These are phyloP conservation scores for Philaenus spumarius DNA, from an alignment of 1,140 invertebrate species.

Conservation along the genomic window DNA sequence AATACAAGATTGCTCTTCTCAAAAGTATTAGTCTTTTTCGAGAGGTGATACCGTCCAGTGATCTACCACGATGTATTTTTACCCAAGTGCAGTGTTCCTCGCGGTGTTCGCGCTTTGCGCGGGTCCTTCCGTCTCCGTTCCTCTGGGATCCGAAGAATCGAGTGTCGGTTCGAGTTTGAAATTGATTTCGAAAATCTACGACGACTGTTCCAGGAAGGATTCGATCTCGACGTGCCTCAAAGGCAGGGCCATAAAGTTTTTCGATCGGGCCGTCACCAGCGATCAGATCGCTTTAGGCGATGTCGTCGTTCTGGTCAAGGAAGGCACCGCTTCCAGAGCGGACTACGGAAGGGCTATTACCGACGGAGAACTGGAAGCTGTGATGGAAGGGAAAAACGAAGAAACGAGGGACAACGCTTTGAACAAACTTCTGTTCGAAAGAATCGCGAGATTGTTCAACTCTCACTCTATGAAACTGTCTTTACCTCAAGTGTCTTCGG, in stretches of 20 bases:
- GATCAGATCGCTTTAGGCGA: conserved; percentile 37
- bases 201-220: conserved; percentile 52
- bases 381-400: conserved; percentile 50
- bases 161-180: conserved; percentile 3
- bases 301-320: conserved; percentile 53
- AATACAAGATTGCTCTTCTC: background rate
- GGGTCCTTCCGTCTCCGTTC: background rate
- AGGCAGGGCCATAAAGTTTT: conserved; percentile 60
- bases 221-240: conserved; percentile 63
- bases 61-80: too few relatives aligned
- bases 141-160: background rate
- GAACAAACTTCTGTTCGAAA: conserved; percentile 60
- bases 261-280: conserved; percentile 47
- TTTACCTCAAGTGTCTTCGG: conserved; percentile 58
- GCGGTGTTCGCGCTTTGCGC: conserved; percentile 18
- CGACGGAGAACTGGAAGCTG: conserved; percentile 58
- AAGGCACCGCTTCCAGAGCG: conserved; percentile 51
- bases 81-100: conserved; percentile 14
- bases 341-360: conserved; percentile 38
- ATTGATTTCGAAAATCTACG: conserved; percentile 53
- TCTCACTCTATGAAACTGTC: conserved; percentile 66
- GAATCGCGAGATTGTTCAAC: conserved; percentile 60
- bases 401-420: conserved; percentile 54
- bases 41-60: background rate
- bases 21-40: conserved; percentile 2